Evolutionary conservation across 2,888 invertebrate genomes (phyloP).

Genomic region (Epistrophe eligans): DNA sequence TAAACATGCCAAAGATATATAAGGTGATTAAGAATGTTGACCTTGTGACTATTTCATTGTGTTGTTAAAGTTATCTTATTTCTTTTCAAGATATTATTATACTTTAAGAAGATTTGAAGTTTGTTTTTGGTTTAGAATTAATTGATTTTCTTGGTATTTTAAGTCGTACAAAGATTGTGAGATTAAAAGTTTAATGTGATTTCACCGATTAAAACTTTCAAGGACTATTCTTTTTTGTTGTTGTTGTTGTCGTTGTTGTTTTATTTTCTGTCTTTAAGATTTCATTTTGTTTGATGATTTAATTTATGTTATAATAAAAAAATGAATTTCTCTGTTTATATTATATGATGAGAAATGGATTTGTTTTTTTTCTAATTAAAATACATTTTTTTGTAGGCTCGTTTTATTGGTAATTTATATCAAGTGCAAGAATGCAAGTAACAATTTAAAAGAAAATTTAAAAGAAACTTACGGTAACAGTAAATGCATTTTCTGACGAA

Average conservation of each 20-base stretch:
- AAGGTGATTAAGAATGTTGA: slow-evolving; percentile 12
- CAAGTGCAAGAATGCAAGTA: no score
- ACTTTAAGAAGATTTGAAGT: slow-evolving; percentile 1
- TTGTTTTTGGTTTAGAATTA: neutral
- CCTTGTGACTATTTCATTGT: slow-evolving; percentile 13
- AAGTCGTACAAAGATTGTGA: neutral
- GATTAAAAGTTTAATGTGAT: neutral
- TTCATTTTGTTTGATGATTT: neutral
- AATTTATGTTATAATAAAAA: no score
- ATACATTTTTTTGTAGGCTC: no score
- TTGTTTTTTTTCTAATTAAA: no score
- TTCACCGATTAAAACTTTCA: neutral
- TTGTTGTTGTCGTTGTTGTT: no score
- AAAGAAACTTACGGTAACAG: no score
- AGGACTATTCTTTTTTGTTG: neutral
- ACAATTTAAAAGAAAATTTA: no score
- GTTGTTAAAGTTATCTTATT: neutral
- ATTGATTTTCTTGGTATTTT: slow-evolving; percentile 3
- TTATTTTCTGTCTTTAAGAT: neutral
- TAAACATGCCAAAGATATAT: neutral
- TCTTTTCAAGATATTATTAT: neutral
- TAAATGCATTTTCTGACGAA: no score
- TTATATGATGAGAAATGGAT: no score
- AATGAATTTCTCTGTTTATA: no score
- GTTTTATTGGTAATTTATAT: no score